Percentiles rank a stretch among this genome's conserved stretches.
phyloP scores from a whole-genome alignment of 1,140 invertebrate species.

The Ericerus pela region DNA sequence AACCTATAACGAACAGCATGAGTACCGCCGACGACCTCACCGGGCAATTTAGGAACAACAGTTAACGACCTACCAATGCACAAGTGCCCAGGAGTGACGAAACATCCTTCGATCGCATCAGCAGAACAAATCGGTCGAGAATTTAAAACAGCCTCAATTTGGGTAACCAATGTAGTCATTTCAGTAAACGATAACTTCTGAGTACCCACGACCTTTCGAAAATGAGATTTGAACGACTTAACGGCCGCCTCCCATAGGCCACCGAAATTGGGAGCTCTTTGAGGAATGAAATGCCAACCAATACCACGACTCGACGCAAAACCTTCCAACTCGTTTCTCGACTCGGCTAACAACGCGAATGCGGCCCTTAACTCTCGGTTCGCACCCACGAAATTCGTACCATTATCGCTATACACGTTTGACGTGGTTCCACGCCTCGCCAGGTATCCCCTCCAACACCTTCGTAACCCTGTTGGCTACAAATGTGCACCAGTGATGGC shows the following conservation, averaged over 20 bases:
- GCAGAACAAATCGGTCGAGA: constrained; percentile 20
- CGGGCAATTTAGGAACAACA: constrained; percentile 20
- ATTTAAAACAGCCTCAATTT: constrained; percentile 23
- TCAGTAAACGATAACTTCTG: constrained; percentile 18
- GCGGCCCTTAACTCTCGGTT: not conserved
- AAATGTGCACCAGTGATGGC: constrained; percentile 10
- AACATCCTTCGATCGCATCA: constrained; percentile 17
- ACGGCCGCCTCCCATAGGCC: constrained; percentile 31
- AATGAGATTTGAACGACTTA: constrained; percentile 27
- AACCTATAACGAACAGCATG: too few relatives aligned
- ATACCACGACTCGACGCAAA: not conserved
- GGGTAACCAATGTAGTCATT: constrained; percentile 17
- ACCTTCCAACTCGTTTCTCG: not conserved
- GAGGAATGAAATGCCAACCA: constrained; percentile 23
- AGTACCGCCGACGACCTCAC: too few relatives aligned
- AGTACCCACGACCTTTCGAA: constrained; percentile 23
- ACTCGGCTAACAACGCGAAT: too few relatives aligned
- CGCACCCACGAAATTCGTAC: constrained; percentile 19
- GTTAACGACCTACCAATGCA: constrained; percentile 21
- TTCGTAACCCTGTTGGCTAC: constrained; percentile 15
- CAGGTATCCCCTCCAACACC: constrained; percentile 24
- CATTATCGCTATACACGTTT: constrained; percentile 18
- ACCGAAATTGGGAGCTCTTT: constrained; percentile 27
- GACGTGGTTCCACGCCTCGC: constrained; percentile 12
- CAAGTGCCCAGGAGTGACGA: constrained; percentile 25